Conservation (phyloP, 2,888 invertebrate genomes). For the Syritta pipiens region DNA sequence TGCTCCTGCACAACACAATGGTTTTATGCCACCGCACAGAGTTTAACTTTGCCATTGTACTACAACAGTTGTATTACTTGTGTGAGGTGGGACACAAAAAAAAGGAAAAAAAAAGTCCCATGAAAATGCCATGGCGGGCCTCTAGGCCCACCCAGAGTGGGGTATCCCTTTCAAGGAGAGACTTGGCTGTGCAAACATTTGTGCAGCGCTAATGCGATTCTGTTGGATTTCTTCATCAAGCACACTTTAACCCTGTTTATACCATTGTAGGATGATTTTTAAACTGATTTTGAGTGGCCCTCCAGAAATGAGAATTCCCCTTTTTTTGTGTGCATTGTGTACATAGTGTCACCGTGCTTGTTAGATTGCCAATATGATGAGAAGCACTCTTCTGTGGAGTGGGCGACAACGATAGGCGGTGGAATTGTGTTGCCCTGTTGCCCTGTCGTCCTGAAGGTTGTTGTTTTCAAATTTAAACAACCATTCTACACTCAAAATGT, state of each 20-base stretch:
- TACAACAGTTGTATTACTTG: conserved; percentile 22
- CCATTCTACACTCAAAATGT: conserved; percentile 40
- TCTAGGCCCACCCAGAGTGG: conserved; percentile 15
- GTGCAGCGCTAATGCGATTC: conserved; percentile 53
- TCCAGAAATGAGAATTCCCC: neutral
- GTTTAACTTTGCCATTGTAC: conserved; percentile 49
- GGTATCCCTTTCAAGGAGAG: conserved; percentile 37
- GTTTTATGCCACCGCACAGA: conserved; percentile 13
- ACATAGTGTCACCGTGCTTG: conserved; percentile 15
- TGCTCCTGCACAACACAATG: conserved; percentile 20
- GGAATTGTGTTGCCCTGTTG: too few relatives aligned
- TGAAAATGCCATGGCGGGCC: conserved; percentile 15
- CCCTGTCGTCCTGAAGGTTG: neutral
- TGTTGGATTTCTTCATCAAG: conserved; percentile 21
- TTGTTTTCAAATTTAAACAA: neutral
- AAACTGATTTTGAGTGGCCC: conserved; percentile 23
- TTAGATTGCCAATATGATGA: conserved; percentile 8
- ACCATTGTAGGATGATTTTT: conserved; percentile 34
- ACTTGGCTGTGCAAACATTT: conserved; percentile 48
- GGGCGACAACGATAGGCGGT: too few relatives aligned
- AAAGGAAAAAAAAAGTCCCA: too few relatives aligned
- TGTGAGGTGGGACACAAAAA: neutral
- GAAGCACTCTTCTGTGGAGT: too few relatives aligned
- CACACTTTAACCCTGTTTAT: conserved; percentile 35
- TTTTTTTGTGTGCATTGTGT: conserved; percentile 17